Percentiles rank a stretch among this genome's conserved stretches.
These are phyloP conservation scores for Drosophila neocordata DNA, from an alignment of 1,140 invertebrate species.

Conservation along the genomic window DNA sequence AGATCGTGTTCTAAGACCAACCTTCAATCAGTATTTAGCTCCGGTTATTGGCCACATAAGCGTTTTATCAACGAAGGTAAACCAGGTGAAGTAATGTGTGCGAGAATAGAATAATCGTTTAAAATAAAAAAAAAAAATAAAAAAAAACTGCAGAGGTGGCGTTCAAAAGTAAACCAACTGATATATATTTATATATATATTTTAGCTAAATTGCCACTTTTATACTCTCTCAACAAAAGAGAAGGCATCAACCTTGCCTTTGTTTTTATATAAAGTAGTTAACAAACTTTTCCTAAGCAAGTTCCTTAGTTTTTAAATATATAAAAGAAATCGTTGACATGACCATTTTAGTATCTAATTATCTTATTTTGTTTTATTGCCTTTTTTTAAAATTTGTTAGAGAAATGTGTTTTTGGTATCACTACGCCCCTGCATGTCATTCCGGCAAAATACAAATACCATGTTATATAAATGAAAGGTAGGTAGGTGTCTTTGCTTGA, in stretches of 20 bases:
- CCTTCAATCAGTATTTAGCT: slow-evolving; percentile 54
- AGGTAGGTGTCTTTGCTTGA: slow-evolving; percentile 23
- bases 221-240: background rate
- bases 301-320: no score
- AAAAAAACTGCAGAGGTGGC: background rate
- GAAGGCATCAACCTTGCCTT: no score
- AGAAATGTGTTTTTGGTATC: background rate
- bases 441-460: slow-evolving; percentile 49
- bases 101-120: background rate
- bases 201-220: background rate
- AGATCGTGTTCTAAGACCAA: slow-evolving; percentile 38
- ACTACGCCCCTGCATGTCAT: background rate
- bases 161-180: background rate
- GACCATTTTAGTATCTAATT: background rate
- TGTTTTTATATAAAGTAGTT: no score
- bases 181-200: no score
- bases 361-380: background rate
- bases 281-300: no score
- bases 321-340: no score
- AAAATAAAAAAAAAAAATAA: background rate
- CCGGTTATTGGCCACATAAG: slow-evolving; percentile 61
- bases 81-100: slow-evolving; percentile 46
- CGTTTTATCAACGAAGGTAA: slow-evolving; percentile 57
- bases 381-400: no score
- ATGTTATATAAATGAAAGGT: slow-evolving; percentile 22